These are phyloP conservation scores for Muntiacus reevesi DNA, from an alignment of 2,113 vertebrate genomes.

Conservation along the genomic window DNA sequence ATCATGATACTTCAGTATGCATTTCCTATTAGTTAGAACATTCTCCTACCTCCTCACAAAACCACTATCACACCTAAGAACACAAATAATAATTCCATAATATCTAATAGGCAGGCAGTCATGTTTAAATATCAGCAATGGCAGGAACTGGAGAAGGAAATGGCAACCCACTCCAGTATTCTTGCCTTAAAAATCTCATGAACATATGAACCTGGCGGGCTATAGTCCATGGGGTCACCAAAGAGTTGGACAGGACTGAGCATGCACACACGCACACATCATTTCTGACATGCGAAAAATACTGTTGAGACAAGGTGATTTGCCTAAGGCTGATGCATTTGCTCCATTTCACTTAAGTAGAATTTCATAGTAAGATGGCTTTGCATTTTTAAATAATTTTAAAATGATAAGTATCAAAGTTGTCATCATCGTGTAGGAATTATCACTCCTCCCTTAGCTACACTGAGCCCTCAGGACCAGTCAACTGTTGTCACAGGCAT, in stretches of 20 bases:
- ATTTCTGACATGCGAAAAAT: not conserved
- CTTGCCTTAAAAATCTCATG: not conserved
- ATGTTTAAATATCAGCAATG: not conserved
- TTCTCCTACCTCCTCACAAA: not conserved
- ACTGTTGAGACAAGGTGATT: not conserved
- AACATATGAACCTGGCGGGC: not conserved
- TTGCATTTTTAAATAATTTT: not conserved
- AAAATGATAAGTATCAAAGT: not conserved
- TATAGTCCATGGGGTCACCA: not conserved
- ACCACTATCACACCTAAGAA: not conserved
- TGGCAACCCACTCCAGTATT: not conserved
- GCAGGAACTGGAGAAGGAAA: not conserved
- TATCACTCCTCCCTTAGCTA: not conserved
- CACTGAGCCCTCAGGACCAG: not conserved
- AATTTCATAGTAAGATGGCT: not conserved
- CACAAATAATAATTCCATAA: not conserved
- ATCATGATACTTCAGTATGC: not conserved
- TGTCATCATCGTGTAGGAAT: not conserved
- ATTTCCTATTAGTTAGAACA: not conserved
- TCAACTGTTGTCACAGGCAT: not conserved
- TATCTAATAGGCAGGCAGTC: not conserved
- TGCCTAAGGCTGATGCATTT: not conserved
- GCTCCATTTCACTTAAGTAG: not conserved
- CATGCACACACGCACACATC: not conserved
- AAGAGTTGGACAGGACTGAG: not conserved